Base-by-base conservation (phyloP, 2,888 invertebrate species). In the Pomacea canaliculata region DNA sequence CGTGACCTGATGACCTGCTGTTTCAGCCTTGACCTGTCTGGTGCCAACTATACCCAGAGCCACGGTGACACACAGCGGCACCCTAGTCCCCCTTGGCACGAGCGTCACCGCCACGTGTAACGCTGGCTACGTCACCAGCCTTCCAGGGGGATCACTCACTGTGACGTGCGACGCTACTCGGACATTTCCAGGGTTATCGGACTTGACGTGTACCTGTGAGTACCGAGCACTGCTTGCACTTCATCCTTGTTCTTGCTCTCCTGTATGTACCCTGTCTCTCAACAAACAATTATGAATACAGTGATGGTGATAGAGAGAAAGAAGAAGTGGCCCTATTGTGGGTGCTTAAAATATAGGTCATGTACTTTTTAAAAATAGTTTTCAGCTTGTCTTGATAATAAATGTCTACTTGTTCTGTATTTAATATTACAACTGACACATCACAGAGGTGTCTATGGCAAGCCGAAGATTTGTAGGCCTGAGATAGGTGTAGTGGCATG, bases 1-100 rank as follows among this genome's bases (percentile, higher is more conserved):
- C 0, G 13, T 19, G 70, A 27, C 49, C 16, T 70, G 16, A 1
- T 19, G 70, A 27, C 49, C 16, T 70, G 16, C 19, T 37, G n/a
- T 66, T 66, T 62, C 70, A 78, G 78, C 67, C 19, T 73, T 76
- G 5, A 72, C 51, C 18, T 78, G 78, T 56, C 67, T 75, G 65
- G 73, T 67, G 60, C 66, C 69, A 1, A 9, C 27, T 23, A 60
- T 77, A 8, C 56, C 60, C 23, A 71, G 76, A 70, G 78, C 73
- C 37, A 60, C 51, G 37, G 7, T 76, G 13, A 60, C 56, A 13
- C 23, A 46, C 18, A 73, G 63, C 37, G 70, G 76, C 12, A 51
- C 72, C 48, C 68, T 37, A 12, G 76, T 74, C 9, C 46, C 69
- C 16, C 59, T 76, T n/a, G 74, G 76, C 13, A 65, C 62, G 23